phyloP scores from a whole-genome alignment of 2,888 invertebrate species.

The Lucinisca nassula region DNA sequence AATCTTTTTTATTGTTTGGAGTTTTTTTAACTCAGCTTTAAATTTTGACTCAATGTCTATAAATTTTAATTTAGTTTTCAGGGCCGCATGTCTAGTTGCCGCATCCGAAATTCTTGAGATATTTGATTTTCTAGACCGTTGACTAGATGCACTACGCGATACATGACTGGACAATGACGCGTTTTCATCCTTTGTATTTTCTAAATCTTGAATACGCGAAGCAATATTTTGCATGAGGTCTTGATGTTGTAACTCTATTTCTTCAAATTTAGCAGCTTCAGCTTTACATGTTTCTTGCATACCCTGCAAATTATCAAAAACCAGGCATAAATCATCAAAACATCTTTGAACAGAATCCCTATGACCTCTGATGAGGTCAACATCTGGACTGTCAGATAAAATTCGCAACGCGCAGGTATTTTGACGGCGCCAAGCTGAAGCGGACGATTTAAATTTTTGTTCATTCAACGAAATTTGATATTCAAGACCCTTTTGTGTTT shows the following conservation, averaged over 20 bases:
- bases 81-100: not conserved
- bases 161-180: not conserved
- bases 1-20: not conserved
- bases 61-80: conserved; percentile 13
- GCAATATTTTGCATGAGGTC: not conserved
- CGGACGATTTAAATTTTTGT: not conserved
- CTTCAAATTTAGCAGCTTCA: not conserved
- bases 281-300: too few species aligned
- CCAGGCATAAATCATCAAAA: too few species aligned
- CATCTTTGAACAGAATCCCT: too few species aligned
- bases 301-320: too few species aligned
- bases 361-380: too few species aligned
- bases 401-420: too few species aligned
- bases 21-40: conserved; percentile 20
- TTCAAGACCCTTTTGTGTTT: not conserved
- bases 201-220: not conserved
- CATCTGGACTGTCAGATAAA: too few species aligned
- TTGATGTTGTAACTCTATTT: conserved; percentile 11
- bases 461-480: not conserved
- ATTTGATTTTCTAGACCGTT: not conserved
- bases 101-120: conserved; percentile 8
- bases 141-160: not conserved
- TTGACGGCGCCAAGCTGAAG: not conserved
- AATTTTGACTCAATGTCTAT: conserved; percentile 25
- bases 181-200: not conserved